Conservation (phyloP, 1,140 invertebrate genomes). For the Trichonephila clavipes region DNA sequence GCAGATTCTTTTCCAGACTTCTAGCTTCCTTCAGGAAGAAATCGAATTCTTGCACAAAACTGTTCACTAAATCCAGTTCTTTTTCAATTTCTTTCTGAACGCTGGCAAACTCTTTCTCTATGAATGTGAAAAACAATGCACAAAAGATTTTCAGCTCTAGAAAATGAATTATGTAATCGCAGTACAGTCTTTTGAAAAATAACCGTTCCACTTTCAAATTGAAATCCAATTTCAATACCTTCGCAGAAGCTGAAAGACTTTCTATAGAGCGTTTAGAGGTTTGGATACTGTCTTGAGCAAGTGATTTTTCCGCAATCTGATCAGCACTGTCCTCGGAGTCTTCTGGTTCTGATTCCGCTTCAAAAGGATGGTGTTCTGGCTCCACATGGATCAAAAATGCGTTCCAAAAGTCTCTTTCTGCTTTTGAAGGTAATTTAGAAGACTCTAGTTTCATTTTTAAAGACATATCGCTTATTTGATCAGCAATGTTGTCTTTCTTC, state of each 20-base stretch:
- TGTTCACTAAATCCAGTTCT: background rate
- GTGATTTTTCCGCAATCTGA: background rate
- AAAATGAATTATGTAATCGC: constrained; percentile 40
- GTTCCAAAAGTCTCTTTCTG: constrained; percentile 46
- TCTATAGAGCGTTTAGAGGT: constrained; percentile 7
- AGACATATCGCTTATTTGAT: background rate
- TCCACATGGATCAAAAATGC: background rate
- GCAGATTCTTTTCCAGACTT: background rate
- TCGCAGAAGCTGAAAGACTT: background rate
- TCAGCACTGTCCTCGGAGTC: background rate
- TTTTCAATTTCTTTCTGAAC: background rate
- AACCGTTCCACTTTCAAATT: constrained; percentile 31
- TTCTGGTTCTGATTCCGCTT: background rate
- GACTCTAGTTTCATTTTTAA: background rate
- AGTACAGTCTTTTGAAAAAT: constrained; percentile 12
- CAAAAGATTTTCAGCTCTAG: background rate
- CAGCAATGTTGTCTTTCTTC: background rate
- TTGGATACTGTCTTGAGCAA: background rate
- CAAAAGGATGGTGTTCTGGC: background rate
- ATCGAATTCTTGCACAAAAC: background rate
- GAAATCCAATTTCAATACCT: background rate
- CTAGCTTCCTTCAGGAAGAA: background rate
- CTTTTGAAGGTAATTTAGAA: constrained; percentile 6
- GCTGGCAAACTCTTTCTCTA: background rate
- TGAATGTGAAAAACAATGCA: background rate